Base-by-base conservation (phyloP, 2,797 vertebrate genomes). In the Heterohyrax brucei region DNA sequence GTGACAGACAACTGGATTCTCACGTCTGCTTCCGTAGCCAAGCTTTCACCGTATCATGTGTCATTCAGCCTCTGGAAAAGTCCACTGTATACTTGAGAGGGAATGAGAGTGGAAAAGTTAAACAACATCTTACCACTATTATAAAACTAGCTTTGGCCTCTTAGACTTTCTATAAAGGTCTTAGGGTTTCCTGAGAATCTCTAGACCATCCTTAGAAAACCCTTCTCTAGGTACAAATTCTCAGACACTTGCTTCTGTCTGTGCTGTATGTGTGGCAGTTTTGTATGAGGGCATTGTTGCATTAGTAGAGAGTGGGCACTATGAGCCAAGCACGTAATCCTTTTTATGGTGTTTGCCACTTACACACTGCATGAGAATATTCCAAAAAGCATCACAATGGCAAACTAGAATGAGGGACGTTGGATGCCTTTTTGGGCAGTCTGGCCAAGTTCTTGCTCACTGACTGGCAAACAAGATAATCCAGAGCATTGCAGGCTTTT, bases 391-490 rank as follows among this genome's bases (percentile, higher is more conserved):
- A 64, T 93, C 79, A 26, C 79, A 53, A 56, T 44, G 75, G 79
- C 66, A 8, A 56, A 44, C 48, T n/a, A 76, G 77, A 68, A 9
- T 64, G 94, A 94, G 81, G 28, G 86, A 94, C 3, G 0, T 24
- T 7, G 73, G 93, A 30, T 64, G 90, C n/a, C 88, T 66, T 16
- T 14, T 14, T 85, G 82, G 77, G 9, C 50, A 50, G 28, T 91
- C 79, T 76, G 46, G 59, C 91, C 89, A 86, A 79, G 14, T 68
- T 79, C 85, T 93, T 97, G 93, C 50, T 91, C 91, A 90, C 7
- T 66, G 93, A 91, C 79, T 88, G 87, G 87, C 94, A 96, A 95
- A 81, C 77, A 91, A 50, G 92, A 90, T 94, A 61, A 92, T 80
- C 66, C 68, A 59, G 92, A 53, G 21, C 3, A 1, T 44, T 79